Evolutionary conservation across 2,888 invertebrate genomes (phyloP).

Genomic region (Margaritifera margaritifera): DNA sequence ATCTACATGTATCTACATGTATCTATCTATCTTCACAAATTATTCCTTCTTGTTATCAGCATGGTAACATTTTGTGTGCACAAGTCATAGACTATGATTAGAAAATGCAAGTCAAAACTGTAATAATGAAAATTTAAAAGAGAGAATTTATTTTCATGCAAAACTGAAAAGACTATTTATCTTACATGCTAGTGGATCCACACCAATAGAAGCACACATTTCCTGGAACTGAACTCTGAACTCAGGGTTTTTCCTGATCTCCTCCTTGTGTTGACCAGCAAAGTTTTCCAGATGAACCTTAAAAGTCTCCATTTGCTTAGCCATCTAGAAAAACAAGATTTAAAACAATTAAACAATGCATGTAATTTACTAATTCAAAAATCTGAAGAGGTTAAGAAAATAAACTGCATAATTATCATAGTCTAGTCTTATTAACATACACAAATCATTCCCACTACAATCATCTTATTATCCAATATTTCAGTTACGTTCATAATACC

Average conservation of each 20-base stretch:
- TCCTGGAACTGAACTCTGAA: conserved; percentile 97
- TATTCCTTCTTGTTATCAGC: no score
- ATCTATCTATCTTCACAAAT: no score
- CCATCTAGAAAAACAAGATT: conserved; percentile 75
- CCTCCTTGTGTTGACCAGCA: conserved; percentile 93
- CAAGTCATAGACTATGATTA: not conserved
- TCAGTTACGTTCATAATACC: no score
- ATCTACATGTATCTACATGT: no score
- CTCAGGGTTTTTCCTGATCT: conserved; percentile 94
- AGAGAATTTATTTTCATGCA: not conserved
- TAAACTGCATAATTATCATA: no score
- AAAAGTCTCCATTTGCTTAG: conserved; percentile 94
- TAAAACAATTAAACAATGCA: not conserved
- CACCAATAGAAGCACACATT: conserved; percentile 99
- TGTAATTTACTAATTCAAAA: not conserved
- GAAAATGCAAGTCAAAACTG: not conserved
- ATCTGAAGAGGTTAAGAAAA: not conserved
- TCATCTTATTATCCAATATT: no score
- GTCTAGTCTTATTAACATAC: no score
- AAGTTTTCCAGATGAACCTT: conserved; percentile 94
- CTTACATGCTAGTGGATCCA: conserved; percentile 96
- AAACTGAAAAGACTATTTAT: conserved; percentile 1
- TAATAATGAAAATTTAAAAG: not conserved
- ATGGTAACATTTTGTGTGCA: no score
- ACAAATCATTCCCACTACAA: no score